Base-by-base conservation (phyloP, 2,113 vertebrate species). In the Urocynchramus pylzowi region DNA sequence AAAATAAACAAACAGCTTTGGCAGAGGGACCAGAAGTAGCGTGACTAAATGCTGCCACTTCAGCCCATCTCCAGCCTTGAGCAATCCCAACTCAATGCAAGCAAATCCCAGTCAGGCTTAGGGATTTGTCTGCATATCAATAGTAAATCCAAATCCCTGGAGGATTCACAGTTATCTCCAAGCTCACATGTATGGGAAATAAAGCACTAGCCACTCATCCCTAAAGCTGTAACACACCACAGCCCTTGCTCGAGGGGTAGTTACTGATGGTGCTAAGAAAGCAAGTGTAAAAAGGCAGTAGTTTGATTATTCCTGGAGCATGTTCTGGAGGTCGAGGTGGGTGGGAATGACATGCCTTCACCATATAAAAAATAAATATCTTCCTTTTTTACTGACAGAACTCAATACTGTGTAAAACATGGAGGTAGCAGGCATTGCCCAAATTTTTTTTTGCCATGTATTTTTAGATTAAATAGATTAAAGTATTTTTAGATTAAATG, bases 61-160 rank as follows among this genome's bases (percentile, higher is more conserved):
- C 87, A 85, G 31, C 44, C 84, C 33, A 44, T 61, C 82, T 83
- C 80, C 78, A 88, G 75, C 79, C 82, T 85, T 59, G 67, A 91
- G 75, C 91, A 83, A 77, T 77, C 71, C 64, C 63, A 90, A 84
- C 31, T 50, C 56, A 70, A 37, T 28, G 56, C 49, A 84, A 42
- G 42, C 71, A 90, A 90, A 90, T 96, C 85, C 92, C 75, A 93
- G 85, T 56, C 68, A 93, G 85, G 82, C 84, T 80, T 70, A 88
- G 42, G 82, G 93, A 96, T 94, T 95, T 95, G 70, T 82, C 87
- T 93, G 82, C 75, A 31, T 94, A 67, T 91, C 94, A 91, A 90
- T 59, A 80, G 44, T 95, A 97, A 96, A 95, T 96, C 85, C 92
- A 92, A 95, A 96, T 92, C 92, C 92, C 71, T 67, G 7, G 7